Conservation (phyloP, 2,113 vertebrate genomes). For the Platysternon megacephalum region DNA sequence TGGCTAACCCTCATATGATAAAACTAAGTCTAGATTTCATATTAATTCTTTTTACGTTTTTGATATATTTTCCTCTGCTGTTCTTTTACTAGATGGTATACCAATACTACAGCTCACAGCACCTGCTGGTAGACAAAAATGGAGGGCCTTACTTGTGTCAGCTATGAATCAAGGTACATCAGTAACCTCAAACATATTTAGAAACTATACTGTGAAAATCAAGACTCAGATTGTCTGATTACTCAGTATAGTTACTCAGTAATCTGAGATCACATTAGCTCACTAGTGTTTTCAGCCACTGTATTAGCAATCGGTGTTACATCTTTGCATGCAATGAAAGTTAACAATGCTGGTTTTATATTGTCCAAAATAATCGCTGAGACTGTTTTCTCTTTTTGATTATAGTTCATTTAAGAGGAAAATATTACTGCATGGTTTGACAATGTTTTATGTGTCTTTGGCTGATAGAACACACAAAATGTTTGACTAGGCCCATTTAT, state of each 20-base stretch:
- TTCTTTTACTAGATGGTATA: neutral
- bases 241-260: too few relatives aligned
- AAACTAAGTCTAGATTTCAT: conserved; percentile 60
- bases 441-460: conserved; percentile 78
- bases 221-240: conserved; percentile 23
- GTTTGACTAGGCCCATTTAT: conserved; percentile 81
- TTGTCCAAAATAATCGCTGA: conserved; percentile 57
- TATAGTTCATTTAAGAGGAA: conserved; percentile 77
- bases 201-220: conserved; percentile 37
- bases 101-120: neutral
- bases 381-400: conserved; percentile 79
- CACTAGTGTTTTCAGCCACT: conserved; percentile 34
- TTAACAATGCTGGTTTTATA: conserved; percentile 74
- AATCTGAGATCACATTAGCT: conserved; percentile 36
- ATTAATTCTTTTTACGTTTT: conserved; percentile 35
- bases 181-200: neutral
- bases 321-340: conserved; percentile 73
- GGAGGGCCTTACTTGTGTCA: neutral
- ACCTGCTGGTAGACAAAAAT: neutral
- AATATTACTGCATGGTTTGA: conserved; percentile 70
- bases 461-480: conserved; percentile 79
- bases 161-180: neutral
- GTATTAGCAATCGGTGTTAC: conserved; percentile 63
- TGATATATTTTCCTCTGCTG: conserved; percentile 7
- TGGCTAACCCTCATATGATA: conserved; percentile 56